Evolutionary conservation across 2,797 vertebrate genomes (phyloP).

Genomic region (Halcyon chelicuti): DNA sequence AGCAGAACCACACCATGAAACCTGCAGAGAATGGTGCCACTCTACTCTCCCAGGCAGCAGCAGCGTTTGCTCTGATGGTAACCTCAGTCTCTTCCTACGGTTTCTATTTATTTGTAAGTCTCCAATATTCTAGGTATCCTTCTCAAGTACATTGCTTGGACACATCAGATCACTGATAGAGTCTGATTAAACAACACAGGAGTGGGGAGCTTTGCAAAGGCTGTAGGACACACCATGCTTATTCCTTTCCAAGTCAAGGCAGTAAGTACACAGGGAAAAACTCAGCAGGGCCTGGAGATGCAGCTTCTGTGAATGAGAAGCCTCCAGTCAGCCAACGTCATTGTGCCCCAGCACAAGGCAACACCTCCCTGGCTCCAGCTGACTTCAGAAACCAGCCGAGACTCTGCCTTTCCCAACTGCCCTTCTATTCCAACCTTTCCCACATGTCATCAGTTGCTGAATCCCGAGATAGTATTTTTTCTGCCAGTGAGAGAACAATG

Average conservation of each 20-base stretch:
- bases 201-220: background rate
- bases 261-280: background rate
- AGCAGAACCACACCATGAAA: background rate
- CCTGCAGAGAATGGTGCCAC: background rate
- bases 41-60: background rate
- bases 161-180: background rate
- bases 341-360: background rate
- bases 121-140: background rate
- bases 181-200: background rate
- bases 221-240: no score
- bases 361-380: background rate
- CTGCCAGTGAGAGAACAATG: accelerated
- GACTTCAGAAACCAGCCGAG: background rate
- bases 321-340: background rate
- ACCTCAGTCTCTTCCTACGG: background rate
- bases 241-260: background rate
- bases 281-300: background rate
- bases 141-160: background rate
- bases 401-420: background rate
- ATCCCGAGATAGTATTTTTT: background rate
- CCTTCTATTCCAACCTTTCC: background rate
- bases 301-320: background rate
- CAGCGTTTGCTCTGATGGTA: background rate
- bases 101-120: background rate
- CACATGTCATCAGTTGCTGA: background rate